Evolutionary conservation across 2,888 invertebrate species (phyloP).

Genomic region (Anodontia alba): DNA sequence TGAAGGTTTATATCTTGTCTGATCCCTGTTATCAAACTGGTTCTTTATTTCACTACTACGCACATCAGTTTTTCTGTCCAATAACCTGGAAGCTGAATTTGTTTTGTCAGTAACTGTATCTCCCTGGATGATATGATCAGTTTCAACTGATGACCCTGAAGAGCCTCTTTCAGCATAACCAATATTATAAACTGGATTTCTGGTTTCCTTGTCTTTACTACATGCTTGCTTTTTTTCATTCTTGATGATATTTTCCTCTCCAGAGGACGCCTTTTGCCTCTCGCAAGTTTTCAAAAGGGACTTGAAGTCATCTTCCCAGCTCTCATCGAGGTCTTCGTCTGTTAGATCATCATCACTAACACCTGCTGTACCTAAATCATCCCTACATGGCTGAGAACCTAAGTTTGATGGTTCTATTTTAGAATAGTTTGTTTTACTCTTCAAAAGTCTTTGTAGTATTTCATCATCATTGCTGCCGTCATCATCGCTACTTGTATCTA

Average conservation of each 20-base stretch:
- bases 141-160: too few relatives aligned
- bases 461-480: constrained; percentile 3
- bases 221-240: too few relatives aligned
- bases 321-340: neutral
- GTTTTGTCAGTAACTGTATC: too few relatives aligned
- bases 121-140: too few relatives aligned
- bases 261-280: neutral
- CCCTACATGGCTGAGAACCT: neutral
- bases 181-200: too few relatives aligned
- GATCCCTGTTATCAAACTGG: too few relatives aligned
- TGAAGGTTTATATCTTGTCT: too few relatives aligned
- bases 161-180: too few relatives aligned
- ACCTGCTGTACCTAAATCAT: neutral
- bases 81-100: too few relatives aligned
- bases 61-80: too few relatives aligned
- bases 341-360: constrained; percentile 17
- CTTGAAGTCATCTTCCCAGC: constrained; percentile 24
- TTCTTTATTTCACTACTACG: too few relatives aligned
- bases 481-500: neutral
- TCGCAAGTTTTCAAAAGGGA: constrained; percentile 13
- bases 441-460: constrained; percentile 20
- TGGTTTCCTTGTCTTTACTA: too few relatives aligned
- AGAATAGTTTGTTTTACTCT: neutral
- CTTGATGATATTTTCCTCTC: neutral
- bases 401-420: neutral